These are phyloP conservation scores for Scolopax bukidnonensis DNA, from an alignment of 2,797 vertebrate genomes.

Conservation along the genomic window DNA sequence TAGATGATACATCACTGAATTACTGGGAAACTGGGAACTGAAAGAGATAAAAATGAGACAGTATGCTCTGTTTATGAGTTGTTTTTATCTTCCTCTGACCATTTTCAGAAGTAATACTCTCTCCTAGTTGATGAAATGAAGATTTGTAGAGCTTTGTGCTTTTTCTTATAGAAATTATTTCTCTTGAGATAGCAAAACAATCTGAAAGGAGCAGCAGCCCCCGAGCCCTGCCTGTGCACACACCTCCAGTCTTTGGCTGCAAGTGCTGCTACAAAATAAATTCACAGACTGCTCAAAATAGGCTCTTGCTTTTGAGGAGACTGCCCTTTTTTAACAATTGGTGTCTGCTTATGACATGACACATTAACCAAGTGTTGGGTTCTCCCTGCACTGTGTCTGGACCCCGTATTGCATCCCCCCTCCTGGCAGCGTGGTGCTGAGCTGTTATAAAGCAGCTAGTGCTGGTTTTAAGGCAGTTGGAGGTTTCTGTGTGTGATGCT, in stretches of 20 bases:
- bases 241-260: not conserved
- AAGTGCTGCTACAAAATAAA: not conserved
- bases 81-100: not conserved
- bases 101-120: not conserved
- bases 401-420: fast-evolving
- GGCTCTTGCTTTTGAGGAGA: not conserved
- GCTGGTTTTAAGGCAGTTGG: not conserved
- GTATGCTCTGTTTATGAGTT: not conserved
- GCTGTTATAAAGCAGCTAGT: not conserved
- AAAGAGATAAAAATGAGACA: not conserved
- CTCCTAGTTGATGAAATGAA: not conserved
- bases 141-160: not conserved
- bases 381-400: not conserved
- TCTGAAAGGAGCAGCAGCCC: not conserved
- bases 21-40: not conserved
- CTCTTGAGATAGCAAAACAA: not conserved
- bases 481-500: not conserved
- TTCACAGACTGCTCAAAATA: not conserved
- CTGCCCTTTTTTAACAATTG: not conserved
- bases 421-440: not conserved
- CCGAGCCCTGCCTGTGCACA: not conserved
- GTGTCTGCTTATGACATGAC: not conserved
- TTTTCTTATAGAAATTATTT: not conserved
- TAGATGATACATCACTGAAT: not conserved
- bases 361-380: too few relatives aligned